Percentiles rank a stretch among this genome's conserved stretches.
Conservation (phyloP, 2,888 invertebrate genomes). For the Marasmarcha lunaedactyla region DNA sequence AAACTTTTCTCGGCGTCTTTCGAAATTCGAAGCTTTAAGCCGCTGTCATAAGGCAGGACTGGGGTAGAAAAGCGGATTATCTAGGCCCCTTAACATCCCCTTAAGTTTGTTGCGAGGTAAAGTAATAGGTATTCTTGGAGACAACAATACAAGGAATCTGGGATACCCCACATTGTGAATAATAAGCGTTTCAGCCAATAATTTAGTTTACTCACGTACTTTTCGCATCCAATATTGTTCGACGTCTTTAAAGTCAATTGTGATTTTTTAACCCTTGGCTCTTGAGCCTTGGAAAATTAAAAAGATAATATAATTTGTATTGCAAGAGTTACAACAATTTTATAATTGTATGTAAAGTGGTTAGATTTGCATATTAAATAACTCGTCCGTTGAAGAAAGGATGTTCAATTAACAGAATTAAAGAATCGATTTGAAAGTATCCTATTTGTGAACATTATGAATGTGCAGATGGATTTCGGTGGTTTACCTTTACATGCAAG, state of each 20-base stretch:
- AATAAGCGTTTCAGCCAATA: constrained; percentile 32
- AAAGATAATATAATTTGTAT: not conserved
- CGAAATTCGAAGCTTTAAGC: constrained; percentile 44
- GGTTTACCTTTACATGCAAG: too few relatives aligned
- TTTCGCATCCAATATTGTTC: not conserved
- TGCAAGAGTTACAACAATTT: not conserved
- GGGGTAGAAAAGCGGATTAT: constrained; percentile 56
- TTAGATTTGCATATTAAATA: too few relatives aligned
- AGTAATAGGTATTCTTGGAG: constrained; percentile 32
- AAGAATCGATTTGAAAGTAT: too few relatives aligned
- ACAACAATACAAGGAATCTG: constrained; percentile 29
- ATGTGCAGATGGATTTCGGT: too few relatives aligned
- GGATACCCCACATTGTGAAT: constrained; percentile 29
- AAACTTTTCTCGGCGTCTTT: constrained; percentile 49
- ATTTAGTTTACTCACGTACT: constrained; percentile 25
- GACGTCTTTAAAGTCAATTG: too few relatives aligned
- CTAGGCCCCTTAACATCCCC: constrained; percentile 33
- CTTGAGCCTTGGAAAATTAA: too few relatives aligned
- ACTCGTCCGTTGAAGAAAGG: too few relatives aligned
- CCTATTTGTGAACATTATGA: too few relatives aligned
- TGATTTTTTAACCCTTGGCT: too few relatives aligned
- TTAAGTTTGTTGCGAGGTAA: constrained; percentile 44
- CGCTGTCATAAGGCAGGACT: constrained; percentile 60
- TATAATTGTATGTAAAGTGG: not conserved
- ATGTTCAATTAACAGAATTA: too few relatives aligned